Evolutionary conservation across 1,140 invertebrate genomes (phyloP).

Genomic region (Meloidogyne exigua): DNA sequence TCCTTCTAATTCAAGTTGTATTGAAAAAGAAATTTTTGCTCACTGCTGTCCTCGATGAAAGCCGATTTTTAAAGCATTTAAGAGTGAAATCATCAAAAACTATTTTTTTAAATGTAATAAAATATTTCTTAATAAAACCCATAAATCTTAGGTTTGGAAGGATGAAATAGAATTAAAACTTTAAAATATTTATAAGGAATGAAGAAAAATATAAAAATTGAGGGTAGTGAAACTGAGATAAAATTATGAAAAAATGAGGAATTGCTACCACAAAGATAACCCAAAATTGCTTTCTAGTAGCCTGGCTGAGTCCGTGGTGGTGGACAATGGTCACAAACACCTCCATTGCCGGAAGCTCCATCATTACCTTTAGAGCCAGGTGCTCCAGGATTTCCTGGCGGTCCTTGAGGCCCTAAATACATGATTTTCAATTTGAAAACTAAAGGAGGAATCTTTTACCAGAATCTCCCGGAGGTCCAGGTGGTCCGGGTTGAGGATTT

Average conservation of each 20-base stretch:
- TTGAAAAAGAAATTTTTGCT: constrained; percentile 39
- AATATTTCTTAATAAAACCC: not conserved
- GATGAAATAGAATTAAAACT: not conserved
- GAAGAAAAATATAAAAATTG: not conserved
- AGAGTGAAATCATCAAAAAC: not conserved
- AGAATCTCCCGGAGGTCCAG: constrained; percentile 12
- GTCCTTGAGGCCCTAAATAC: not conserved
- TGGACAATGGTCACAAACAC: constrained; percentile 14
- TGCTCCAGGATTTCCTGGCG: not conserved
- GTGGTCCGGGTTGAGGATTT: constrained; percentile 22
- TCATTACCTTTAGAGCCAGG: not conserved
- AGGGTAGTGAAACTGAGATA: not conserved
- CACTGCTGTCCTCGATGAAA: constrained; percentile 36
- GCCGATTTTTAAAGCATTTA: no score
- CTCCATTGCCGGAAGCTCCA: not conserved
- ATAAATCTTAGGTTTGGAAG: no score
- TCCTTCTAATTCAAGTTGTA: constrained; percentile 27
- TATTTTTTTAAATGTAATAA: not conserved
- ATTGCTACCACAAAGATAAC: not conserved
- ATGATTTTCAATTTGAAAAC: not conserved
- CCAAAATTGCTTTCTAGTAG: not conserved
- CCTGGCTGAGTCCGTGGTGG: constrained; percentile 24
- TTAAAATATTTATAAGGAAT: constrained; percentile 2
- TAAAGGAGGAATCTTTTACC: not conserved
- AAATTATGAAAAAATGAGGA: not conserved